These are phyloP conservation scores for Oscheius onirici DNA, from an alignment of 2,888 invertebrate genomes.

Conservation along the genomic window DNA sequence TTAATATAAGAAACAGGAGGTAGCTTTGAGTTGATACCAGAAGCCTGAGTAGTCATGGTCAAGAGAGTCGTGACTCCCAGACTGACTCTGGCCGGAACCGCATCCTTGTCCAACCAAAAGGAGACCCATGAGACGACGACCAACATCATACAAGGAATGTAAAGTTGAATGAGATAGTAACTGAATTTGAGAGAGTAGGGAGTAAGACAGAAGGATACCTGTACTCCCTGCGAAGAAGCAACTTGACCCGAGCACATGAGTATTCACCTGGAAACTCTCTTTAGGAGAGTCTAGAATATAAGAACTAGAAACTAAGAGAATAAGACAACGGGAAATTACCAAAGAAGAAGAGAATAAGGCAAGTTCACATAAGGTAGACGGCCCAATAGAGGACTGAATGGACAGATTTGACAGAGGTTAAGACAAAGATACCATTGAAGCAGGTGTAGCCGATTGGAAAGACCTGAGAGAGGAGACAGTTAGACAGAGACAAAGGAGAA, in stretches of 20 bases:
- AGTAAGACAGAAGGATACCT: conserved; percentile 44
- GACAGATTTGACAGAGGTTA: not conserved
- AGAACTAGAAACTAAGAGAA: not conserved
- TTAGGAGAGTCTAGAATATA: not conserved
- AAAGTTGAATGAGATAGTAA: conserved; percentile 81
- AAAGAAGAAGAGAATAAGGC: conserved; percentile 19
- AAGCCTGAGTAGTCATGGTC: conserved; percentile 70
- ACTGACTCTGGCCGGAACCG: conserved; percentile 71
- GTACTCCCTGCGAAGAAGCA: conserved; percentile 67
- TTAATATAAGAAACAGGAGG: conserved; percentile 71
- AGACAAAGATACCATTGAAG: conserved; percentile 61
- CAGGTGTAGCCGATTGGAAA: conserved; percentile 70
- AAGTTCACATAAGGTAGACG: conserved; percentile 73
- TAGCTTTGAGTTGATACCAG: conserved; percentile 79
- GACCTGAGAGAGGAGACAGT: conserved; percentile 48
- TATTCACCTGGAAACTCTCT: conserved; percentile 62
- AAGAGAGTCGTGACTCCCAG: conserved; percentile 69
- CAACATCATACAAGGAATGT: conserved; percentile 95
- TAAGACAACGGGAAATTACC: not conserved
- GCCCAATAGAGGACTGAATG: conserved; percentile 71
- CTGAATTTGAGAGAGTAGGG: conserved; percentile 48
- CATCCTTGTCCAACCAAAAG: conserved; percentile 71
- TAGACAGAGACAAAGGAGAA: not conserved
- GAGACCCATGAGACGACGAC: conserved; percentile 77
- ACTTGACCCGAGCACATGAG: conserved; percentile 68